phyloP scores from a whole-genome alignment of 1,140 invertebrate genomes.

The Danaus melanippus region DNA sequence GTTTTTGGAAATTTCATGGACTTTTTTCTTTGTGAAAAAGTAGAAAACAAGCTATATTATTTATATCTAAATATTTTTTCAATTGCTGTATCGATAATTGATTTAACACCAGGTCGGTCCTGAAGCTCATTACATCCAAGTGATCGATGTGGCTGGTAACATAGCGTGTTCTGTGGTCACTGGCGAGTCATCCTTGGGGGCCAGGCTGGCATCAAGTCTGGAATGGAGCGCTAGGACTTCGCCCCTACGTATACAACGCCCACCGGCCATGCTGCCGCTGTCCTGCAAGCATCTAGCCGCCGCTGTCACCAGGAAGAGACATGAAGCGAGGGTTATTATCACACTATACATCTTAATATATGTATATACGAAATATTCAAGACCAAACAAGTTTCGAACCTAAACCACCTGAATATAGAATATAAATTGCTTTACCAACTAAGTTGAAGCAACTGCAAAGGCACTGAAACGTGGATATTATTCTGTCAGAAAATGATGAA shows the following conservation, averaged over 20 bases:
- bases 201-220: slow-evolving; percentile 57
- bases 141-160: slow-evolving; percentile 58
- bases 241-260: slow-evolving; percentile 44
- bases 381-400: no score
- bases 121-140: slow-evolving; percentile 65
- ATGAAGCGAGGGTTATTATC: slow-evolving; percentile 41
- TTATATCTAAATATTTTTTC: no score
- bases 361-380: no score
- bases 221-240: slow-evolving; percentile 66
- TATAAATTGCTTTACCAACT: no score
- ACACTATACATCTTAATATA: no score
- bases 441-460: no score
- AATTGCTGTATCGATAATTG: neutral
- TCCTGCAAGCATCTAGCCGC: slow-evolving; percentile 40
- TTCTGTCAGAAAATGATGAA: no score
- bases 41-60: no score
- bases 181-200: slow-evolving; percentile 54
- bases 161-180: slow-evolving; percentile 66
- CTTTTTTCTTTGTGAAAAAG: no score
- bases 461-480: no score
- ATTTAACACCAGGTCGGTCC: slow-evolving; percentile 51
- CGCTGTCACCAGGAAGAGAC: slow-evolving; percentile 45
- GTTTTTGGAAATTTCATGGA: no score
- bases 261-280: slow-evolving; percentile 54
- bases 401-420: no score